Percentiles rank a stretch among this genome's conserved stretches.
Conservation (phyloP, 2,113 vertebrate species). For the Eublepharis macularius region DNA sequence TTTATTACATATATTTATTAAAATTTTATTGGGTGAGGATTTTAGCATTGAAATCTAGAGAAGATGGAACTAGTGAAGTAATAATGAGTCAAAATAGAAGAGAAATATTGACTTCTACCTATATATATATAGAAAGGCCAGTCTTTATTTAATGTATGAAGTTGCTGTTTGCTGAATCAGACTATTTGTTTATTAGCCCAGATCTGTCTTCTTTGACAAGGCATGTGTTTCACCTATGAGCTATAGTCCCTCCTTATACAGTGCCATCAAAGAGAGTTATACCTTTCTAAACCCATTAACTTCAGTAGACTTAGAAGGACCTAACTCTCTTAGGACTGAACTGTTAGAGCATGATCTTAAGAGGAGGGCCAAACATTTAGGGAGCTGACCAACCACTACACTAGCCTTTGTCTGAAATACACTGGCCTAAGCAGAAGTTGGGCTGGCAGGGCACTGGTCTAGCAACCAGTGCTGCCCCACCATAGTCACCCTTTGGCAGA, state of each 20-base stretch:
- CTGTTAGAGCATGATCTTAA: too few relatives aligned
- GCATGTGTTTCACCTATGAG: too few relatives aligned
- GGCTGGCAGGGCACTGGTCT: too few relatives aligned
- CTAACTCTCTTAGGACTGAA: too few relatives aligned
- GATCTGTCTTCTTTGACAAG: not conserved
- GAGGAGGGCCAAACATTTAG: too few relatives aligned
- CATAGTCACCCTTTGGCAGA: too few relatives aligned
- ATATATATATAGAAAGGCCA: not conserved
- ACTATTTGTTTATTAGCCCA: not conserved
- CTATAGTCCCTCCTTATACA: not conserved
- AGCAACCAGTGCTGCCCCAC: too few relatives aligned
- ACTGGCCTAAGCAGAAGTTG: too few relatives aligned
- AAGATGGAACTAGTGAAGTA: not conserved
- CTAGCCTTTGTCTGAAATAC: too few relatives aligned
- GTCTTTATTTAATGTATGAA: not conserved
- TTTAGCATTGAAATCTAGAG: not conserved
- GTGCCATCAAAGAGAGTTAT: not conserved
- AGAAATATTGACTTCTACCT: too few relatives aligned
- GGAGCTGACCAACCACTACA: too few relatives aligned
- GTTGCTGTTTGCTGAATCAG: not conserved
- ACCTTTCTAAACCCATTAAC: not conserved
- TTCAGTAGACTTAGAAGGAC: too few relatives aligned
- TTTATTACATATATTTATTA: conserved; percentile 12
- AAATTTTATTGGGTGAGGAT: not conserved
- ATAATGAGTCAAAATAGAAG: not conserved